Evolutionary conservation across 2,113 vertebrate genomes (phyloP).

Genomic region (Pyxicephalus adspersus): DNA sequence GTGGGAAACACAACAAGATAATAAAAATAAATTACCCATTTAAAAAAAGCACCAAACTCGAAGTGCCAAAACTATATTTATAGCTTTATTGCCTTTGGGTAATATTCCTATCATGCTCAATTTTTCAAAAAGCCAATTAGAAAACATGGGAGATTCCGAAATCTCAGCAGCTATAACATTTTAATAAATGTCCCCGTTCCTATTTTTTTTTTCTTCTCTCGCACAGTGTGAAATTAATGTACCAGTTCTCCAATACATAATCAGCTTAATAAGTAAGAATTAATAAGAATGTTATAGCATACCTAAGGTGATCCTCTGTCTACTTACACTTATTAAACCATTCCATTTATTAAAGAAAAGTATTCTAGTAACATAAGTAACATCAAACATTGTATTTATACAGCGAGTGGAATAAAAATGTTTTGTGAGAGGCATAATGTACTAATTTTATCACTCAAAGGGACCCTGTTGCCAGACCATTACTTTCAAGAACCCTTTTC

Average conservation of each 20-base stretch:
- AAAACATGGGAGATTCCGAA: slow-evolving; percentile 71
- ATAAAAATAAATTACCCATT: slow-evolving; percentile 70
- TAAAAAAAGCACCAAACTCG: slow-evolving; percentile 69
- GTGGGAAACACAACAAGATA: slow-evolving; percentile 67
- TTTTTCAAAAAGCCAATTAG: slow-evolving; percentile 82
- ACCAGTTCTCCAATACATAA: slow-evolving; percentile 74
- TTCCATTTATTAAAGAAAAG: slow-evolving; percentile 16
- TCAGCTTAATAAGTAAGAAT: slow-evolving; percentile 78
- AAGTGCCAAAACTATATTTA: slow-evolving; percentile 76
- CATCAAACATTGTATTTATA: no score
- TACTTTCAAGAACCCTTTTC: no score
- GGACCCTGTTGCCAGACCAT: no score
- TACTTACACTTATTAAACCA: slow-evolving; percentile 57
- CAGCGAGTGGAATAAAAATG: no score
- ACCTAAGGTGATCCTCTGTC: slow-evolving; percentile 67
- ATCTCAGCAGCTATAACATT: slow-evolving; percentile 66
- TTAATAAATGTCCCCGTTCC: slow-evolving; percentile 71
- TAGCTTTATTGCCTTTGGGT: slow-evolving; percentile 77
- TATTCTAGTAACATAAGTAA: slow-evolving; percentile 18
- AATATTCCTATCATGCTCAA: slow-evolving; percentile 72
- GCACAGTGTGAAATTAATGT: slow-evolving; percentile 76
- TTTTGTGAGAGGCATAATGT: no score
- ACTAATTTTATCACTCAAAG: no score
- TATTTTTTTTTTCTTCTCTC: slow-evolving; percentile 63
- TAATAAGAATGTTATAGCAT: slow-evolving; percentile 67